A percentile compares a stretch with the other conserved stretches of the same genome.
Evolutionary conservation across 2,797 vertebrate species (phyloP).

Genomic region (Limnodromus scolopaceus): DNA sequence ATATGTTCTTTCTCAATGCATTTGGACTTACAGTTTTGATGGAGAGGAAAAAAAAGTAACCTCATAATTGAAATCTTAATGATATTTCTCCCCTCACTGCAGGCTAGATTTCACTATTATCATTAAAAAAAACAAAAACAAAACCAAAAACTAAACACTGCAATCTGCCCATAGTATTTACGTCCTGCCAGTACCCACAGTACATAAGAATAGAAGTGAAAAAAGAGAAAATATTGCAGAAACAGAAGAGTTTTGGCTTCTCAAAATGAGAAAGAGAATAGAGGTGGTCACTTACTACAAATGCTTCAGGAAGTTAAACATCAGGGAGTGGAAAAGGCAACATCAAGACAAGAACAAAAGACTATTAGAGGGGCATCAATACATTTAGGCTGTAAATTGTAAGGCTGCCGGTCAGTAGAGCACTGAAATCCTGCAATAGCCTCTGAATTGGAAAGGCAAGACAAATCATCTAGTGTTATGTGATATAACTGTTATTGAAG

Average conservation of each 20-base stretch:
- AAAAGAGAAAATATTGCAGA: not conserved
- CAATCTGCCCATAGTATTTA: not conserved
- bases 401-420: not conserved
- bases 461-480: not conserved
- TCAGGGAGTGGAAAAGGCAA: not conserved
- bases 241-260: not conserved
- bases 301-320: not conserved
- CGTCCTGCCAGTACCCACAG: not conserved
- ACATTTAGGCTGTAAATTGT: not conserved
- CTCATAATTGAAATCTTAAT: not conserved
- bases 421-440: not conserved
- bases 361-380: not conserved
- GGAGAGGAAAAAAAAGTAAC: not conserved
- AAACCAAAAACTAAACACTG: no score
- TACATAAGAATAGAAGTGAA: not conserved
- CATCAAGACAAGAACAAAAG: not conserved
- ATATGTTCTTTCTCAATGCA: not conserved
- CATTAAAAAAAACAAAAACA: not conserved
- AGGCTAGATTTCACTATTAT: not conserved
- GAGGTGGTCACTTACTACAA: not conserved
- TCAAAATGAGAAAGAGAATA: not conserved
- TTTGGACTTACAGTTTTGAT: not conserved
- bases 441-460: not conserved
- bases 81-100: not conserved
- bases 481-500: not conserved